Percentiles rank a stretch among this genome's conserved stretches.
Conservation (phyloP, 2,888 invertebrate genomes). For the Euspilapteryx auroguttella region DNA sequence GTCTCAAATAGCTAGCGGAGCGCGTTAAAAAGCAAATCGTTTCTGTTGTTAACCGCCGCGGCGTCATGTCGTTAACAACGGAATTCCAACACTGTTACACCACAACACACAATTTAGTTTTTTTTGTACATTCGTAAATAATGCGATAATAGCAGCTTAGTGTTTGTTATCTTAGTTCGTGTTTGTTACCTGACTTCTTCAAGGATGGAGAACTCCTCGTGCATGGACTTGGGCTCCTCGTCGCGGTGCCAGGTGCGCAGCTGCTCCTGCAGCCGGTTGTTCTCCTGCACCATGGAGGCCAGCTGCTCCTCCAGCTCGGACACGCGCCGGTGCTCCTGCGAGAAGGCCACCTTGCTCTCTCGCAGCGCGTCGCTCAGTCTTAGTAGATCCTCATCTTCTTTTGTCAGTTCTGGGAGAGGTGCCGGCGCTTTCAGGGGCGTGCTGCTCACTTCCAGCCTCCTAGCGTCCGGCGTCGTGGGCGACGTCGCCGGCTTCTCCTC, state of each 20-base stretch:
- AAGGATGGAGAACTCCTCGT: conserved; percentile 80
- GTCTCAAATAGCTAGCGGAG: no score
- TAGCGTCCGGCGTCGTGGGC: conserved; percentile 17
- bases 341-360: conserved; percentile 67
- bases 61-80: no score
- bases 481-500: conserved; percentile 28
- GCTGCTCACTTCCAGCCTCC: conserved; percentile 26
- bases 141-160: no score
- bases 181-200: conserved; percentile 78
- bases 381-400: conserved; percentile 53
- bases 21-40: no score
- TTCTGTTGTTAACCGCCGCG: no score
- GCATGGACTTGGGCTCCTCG: conserved; percentile 78
- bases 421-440: conserved; percentile 31
- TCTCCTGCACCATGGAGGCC: conserved; percentile 69
- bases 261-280: conserved; percentile 70
- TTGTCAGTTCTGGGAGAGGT: conserved; percentile 49
- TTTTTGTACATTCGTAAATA: no score
- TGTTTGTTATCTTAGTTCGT: no score
- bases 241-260: conserved; percentile 67
- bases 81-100: no score
- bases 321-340: conserved; percentile 72
- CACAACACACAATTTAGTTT: no score
- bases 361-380: conserved; percentile 71
- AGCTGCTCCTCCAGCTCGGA: conserved; percentile 79